These are phyloP conservation scores for Poliocrania exsul DNA, from an alignment of 2,797 vertebrate genomes.

Conservation along the genomic window DNA sequence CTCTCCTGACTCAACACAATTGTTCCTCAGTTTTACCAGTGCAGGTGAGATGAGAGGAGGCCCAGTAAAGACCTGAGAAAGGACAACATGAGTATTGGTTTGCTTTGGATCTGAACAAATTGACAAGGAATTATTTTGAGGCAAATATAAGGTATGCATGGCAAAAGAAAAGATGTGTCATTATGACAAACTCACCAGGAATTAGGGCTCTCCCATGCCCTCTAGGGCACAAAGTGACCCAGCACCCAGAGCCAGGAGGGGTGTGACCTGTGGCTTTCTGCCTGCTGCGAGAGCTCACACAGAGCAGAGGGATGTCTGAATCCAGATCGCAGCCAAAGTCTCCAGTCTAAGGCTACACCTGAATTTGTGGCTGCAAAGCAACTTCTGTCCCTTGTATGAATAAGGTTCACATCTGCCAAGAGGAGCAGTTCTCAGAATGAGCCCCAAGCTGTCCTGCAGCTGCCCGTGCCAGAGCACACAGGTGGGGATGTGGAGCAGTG, in stretches of 20 bases:
- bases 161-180: rapidly evolving
- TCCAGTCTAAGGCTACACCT: neutral
- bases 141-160: neutral
- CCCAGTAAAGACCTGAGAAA: neutral
- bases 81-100: neutral
- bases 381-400: neutral
- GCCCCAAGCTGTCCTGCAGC: too few species aligned
- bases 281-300: neutral
- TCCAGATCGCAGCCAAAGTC: neutral
- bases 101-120: neutral
- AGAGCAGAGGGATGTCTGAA: neutral
- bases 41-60: neutral
- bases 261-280: neutral
- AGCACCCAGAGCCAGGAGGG: rapidly evolving
- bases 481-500: rapidly evolving
- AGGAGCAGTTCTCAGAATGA: neutral
- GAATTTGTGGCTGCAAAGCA: neutral
- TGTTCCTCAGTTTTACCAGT: neutral
- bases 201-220: neutral
- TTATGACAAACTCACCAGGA: neutral
- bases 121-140: neutral
- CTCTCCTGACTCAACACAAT: neutral
- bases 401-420: rapidly evolving
- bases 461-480: neutral
- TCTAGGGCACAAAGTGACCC: neutral